Percentiles rank a stretch among this genome's conserved stretches.
These are phyloP conservation scores for Centropus bengalensis DNA, from an alignment of 2,113 vertebrate species.

Conservation along the genomic window DNA sequence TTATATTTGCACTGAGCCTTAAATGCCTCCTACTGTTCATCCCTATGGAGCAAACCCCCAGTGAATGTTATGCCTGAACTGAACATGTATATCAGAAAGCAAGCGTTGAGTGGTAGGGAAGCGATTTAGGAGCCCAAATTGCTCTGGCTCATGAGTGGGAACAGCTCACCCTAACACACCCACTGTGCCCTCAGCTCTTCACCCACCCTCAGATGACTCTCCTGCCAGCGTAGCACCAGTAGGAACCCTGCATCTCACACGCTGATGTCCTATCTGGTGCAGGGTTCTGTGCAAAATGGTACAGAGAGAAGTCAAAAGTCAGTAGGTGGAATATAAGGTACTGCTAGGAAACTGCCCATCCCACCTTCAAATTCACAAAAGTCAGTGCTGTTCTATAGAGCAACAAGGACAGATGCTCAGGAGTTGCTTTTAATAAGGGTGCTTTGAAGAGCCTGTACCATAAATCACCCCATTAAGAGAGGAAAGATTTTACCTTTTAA, in stretches of 20 bases:
- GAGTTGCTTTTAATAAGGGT: background rate
- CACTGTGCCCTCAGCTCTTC: background rate
- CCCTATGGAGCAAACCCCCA: background rate
- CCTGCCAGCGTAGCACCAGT: background rate
- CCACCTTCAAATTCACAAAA: background rate
- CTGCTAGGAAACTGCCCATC: background rate
- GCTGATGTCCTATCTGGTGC: background rate
- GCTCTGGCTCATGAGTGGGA: background rate
- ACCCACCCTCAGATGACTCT: background rate
- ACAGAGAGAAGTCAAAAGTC: background rate
- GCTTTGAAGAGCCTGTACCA: background rate
- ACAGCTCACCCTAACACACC: background rate
- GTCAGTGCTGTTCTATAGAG: background rate
- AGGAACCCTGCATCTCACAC: background rate
- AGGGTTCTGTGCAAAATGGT: background rate
- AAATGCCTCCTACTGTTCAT: background rate
- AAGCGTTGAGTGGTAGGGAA: background rate
- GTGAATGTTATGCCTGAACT: background rate
- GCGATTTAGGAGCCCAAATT: background rate
- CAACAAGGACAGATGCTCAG: background rate
- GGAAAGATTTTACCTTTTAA: background rate
- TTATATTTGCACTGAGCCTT: background rate
- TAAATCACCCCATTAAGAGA: background rate
- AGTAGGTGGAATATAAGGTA: background rate
- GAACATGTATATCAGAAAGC: background rate